phyloP scores from a whole-genome alignment of 2,888 invertebrate genomes.

The Ptilodon capucinus region DNA sequence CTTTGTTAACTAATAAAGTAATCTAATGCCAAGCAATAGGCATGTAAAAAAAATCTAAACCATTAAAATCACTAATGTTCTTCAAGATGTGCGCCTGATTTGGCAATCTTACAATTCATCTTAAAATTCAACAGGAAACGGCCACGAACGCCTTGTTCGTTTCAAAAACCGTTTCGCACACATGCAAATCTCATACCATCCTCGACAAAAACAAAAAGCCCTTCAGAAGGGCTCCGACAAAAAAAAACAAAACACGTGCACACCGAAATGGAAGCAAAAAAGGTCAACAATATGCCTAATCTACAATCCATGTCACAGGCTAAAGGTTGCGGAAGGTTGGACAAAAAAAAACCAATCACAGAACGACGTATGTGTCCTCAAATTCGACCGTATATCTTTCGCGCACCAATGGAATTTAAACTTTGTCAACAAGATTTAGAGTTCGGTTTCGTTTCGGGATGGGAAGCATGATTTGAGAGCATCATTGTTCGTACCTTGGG shows the following conservation, averaged over 20 bases:
- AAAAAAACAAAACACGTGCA: conserved; percentile 77
- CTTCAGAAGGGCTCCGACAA: conserved; percentile 53
- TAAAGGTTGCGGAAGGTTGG: conserved; percentile 80
- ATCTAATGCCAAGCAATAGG: too few species aligned
- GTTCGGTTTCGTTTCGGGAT: conserved; percentile 45
- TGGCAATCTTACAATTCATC: conserved; percentile 8
- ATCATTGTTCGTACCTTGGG: conserved; percentile 78
- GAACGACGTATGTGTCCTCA: conserved; percentile 60
- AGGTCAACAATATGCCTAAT: conserved; percentile 82
- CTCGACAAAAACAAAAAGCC: conserved; percentile 67
- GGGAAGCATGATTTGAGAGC: conserved; percentile 46
- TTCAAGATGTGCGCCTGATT: neutral
- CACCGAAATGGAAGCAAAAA: conserved; percentile 70
- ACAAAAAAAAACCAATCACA: conserved; percentile 75
- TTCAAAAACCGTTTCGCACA: conserved; percentile 47
- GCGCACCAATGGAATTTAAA: conserved; percentile 35
- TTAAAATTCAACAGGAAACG: conserved; percentile 46
- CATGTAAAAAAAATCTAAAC: too few species aligned
- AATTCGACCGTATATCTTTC: conserved; percentile 64
- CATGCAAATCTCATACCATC: conserved; percentile 67
- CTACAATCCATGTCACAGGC: conserved; percentile 82
- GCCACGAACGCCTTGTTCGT: conserved; percentile 43
- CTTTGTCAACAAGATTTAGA: conserved; percentile 42
- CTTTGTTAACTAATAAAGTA: too few species aligned
- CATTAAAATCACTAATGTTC: too few species aligned